Conservation (phyloP, 2,113 vertebrate genomes). For the Coptodon bakossiorum region DNA sequence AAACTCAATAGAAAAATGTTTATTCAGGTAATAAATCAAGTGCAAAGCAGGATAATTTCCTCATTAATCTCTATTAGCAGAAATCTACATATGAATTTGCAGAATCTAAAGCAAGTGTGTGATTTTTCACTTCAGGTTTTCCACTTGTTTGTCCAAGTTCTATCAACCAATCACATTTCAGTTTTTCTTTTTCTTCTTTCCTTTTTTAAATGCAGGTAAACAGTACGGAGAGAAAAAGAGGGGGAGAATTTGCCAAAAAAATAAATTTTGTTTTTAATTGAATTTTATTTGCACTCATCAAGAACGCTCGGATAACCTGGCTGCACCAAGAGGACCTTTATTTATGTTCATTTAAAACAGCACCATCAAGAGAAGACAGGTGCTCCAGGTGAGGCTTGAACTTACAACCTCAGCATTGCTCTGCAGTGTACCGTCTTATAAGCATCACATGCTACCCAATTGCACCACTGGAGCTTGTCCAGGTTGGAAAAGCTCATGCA, state of each 20-base stretch:
- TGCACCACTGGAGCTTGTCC: neutral
- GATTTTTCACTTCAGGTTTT: neutral
- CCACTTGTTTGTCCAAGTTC: neutral
- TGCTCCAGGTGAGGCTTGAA: neutral
- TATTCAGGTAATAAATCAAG: neutral
- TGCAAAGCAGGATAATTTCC: neutral
- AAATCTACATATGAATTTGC: neutral
- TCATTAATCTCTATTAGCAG: neutral
- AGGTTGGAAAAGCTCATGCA: no score
- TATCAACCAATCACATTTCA: neutral
- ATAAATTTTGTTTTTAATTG: neutral
- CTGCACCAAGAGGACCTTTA: neutral
- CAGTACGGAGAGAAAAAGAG: neutral
- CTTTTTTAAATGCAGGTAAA: neutral
- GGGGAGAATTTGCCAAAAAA: neutral
- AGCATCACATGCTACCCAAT: rapidly evolving
- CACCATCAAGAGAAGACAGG: neutral
- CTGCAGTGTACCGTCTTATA: neutral
- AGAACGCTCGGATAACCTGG: neutral
- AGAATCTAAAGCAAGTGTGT: neutral
- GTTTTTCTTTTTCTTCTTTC: neutral
- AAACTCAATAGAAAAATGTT: neutral
- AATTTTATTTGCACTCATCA: neutral
- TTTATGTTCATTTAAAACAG: neutral
- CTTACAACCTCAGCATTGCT: neutral